A percentile compares a stretch with the other conserved stretches of the same genome.
Conservation (phyloP, 2,888 invertebrate species). For the Lasioglossum oenotherae region DNA sequence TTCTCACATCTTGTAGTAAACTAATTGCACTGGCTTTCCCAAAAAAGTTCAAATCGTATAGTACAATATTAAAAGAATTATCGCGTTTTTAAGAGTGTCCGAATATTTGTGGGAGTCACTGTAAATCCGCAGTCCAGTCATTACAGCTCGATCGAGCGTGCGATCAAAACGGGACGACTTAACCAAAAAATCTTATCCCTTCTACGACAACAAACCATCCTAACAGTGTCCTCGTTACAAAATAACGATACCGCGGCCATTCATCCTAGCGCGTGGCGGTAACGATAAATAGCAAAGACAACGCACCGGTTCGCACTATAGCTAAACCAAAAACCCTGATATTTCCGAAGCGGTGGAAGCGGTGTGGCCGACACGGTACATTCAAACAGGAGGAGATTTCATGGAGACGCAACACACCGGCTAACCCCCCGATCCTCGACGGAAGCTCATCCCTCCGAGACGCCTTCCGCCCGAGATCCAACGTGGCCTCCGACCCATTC, state of each 20-base stretch:
- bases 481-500: constrained; percentile 39
- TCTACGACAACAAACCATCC: not conserved
- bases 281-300: not conserved
- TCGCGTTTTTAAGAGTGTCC: no score
- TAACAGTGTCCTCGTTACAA: not conserved
- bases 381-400: constrained; percentile 11
- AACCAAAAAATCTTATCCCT: no score
- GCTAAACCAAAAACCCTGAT: not conserved
- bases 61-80: no score
- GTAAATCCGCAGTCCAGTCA: not conserved
- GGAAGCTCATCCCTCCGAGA: constrained; percentile 26
- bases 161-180: not conserved
- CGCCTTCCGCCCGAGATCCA: constrained; percentile 24
- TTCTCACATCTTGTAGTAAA: no score
- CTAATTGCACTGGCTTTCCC: no score
- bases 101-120: no score
- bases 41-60: no score
- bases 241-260: not conserved
- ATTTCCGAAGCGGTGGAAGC: not conserved
- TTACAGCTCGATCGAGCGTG: no score
- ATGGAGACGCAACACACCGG: not conserved
- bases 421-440: constrained; percentile 3
- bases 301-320: not conserved
- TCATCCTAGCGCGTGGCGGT: not conserved
- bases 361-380: not conserved